These are phyloP conservation scores for Andrena trimmerana DNA, from an alignment of 2,888 invertebrate species.

Conservation along the genomic window DNA sequence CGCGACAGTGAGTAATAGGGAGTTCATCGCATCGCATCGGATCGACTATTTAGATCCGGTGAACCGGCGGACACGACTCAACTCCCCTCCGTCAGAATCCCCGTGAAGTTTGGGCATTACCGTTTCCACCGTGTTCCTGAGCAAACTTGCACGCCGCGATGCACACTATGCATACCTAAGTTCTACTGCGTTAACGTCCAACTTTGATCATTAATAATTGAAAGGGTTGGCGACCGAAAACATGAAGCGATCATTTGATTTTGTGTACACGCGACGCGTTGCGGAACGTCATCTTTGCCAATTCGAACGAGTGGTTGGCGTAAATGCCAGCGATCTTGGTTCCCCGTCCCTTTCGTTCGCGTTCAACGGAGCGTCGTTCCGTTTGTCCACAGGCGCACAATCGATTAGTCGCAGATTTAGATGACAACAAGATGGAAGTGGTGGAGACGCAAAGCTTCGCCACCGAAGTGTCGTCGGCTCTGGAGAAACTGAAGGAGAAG, in stretches of 20 bases:
- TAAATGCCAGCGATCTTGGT: background rate
- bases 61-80: too few species aligned
- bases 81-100: background rate
- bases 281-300: background rate
- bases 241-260: background rate
- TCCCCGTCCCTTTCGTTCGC: background rate
- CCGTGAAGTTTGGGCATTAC: background rate
- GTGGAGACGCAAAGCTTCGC: slow-evolving; percentile 97
- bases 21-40: too few species aligned
- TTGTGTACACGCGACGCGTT: background rate
- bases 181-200: background rate
- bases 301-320: background rate
- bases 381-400: slow-evolving; percentile 90
- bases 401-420: slow-evolving; percentile 94
- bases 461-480: slow-evolving; percentile 92
- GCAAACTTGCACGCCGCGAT: background rate
- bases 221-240: background rate
- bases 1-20: too few species aligned
- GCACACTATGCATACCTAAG: background rate
- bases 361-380: background rate
- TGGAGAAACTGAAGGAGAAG: slow-evolving; percentile 93
- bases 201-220: slow-evolving; percentile 14
- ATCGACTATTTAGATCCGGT: background rate
- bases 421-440: slow-evolving; percentile 92
- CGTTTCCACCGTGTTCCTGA: background rate